Evolutionary conservation across 2,888 invertebrate species (phyloP).

Genomic region (Melanotus villosus): DNA sequence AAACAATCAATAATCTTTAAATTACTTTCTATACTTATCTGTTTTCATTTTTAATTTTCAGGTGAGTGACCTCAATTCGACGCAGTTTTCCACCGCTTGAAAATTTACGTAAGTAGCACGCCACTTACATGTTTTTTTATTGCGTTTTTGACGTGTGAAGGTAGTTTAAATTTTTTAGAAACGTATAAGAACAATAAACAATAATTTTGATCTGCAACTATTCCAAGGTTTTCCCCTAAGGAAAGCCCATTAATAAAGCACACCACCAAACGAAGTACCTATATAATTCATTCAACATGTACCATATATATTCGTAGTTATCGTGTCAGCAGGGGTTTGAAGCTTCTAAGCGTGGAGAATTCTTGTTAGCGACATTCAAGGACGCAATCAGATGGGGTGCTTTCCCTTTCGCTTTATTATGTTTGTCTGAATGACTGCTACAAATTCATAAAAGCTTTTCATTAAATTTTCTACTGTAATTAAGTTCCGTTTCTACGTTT

Average conservation of each 20-base stretch:
- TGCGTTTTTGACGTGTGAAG: neutral
- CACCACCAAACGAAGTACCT: neutral
- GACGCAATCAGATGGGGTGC: conserved; percentile 13
- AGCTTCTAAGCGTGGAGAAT: neutral
- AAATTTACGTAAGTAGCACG: conserved; percentile 19
- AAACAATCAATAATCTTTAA: neutral
- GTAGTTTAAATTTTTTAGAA: no score
- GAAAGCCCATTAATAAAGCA: neutral
- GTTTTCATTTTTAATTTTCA: conserved; percentile 10
- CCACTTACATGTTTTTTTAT: conserved; percentile 8
- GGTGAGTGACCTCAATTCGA: conserved; percentile 26
- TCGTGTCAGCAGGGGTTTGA: neutral
- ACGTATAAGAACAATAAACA: no score
- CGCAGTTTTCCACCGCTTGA: neutral
- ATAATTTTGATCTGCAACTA: neutral
- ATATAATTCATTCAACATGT: conserved; percentile 13
- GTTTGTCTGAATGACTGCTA: neutral
- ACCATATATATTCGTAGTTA: conserved; percentile 14
- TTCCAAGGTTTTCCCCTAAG: neutral
- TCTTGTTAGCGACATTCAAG: conserved; percentile 14
- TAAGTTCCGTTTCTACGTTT: neutral
- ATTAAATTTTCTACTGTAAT: conserved; percentile 10
- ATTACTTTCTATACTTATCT: neutral
- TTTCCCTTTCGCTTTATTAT: conserved; percentile 2
- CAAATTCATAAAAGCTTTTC: neutral